Evolutionary conservation across 1,140 invertebrate genomes (phyloP).

Genomic region (Listronotus oregonensis): DNA sequence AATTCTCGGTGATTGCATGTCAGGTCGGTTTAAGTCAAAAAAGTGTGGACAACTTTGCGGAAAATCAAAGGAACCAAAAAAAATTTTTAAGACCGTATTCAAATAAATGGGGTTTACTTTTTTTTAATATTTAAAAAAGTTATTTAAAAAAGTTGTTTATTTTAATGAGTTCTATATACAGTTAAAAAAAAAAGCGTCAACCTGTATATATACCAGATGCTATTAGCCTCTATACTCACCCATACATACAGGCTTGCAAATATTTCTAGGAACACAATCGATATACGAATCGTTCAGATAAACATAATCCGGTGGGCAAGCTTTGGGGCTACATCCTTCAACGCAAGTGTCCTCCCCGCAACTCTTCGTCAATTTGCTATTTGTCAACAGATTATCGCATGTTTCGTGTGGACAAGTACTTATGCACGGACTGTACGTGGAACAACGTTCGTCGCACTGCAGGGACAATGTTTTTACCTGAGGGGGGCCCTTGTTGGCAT

Average conservation of each 20-base stretch:
- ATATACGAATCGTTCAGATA: constrained; percentile 70
- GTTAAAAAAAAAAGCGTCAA: background rate
- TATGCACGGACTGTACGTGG: constrained; percentile 78
- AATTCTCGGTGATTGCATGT: no score
- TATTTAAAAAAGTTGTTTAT: no score
- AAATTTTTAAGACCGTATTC: no score
- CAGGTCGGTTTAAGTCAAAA: no score
- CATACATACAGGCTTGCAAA: constrained; percentile 74
- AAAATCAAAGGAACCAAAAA: no score
- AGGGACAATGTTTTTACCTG: constrained; percentile 85
- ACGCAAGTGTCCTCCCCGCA: constrained; percentile 77
- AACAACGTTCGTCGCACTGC: constrained; percentile 81
- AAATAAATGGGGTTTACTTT: no score
- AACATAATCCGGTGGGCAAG: constrained; percentile 72
- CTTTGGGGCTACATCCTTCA: constrained; percentile 76
- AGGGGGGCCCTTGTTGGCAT: constrained; percentile 74
- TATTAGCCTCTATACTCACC: no score
- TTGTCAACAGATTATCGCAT: constrained; percentile 79
- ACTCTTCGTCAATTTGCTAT: constrained; percentile 60
- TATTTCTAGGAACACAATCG: constrained; percentile 74
- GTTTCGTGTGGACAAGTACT: constrained; percentile 80
- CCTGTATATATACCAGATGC: background rate
- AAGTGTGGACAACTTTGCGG: no score
- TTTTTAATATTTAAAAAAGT: no score
- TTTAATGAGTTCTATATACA: no score